Evolutionary conservation across 2,888 invertebrate species (phyloP).

Genomic region (Hydraecia micacea): DNA sequence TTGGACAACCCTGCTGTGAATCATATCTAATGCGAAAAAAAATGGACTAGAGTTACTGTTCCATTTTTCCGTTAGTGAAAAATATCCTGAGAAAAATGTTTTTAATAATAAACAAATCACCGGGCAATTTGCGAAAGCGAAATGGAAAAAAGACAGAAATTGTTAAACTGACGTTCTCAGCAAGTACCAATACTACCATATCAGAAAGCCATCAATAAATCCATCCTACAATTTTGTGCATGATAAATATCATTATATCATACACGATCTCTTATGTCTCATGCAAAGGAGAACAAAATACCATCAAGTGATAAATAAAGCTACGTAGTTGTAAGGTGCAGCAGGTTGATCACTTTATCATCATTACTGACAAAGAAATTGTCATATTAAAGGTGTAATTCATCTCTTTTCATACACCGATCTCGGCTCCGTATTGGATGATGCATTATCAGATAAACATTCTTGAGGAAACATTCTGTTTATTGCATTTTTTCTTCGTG

Average conservation of each 20-base stretch:
- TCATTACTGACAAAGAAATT: constrained; percentile 58
- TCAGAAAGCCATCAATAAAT: constrained; percentile 13
- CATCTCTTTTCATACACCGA: constrained; percentile 40
- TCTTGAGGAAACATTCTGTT: constrained; percentile 24
- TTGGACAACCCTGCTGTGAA: constrained; percentile 26
- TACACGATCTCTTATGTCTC: constrained; percentile 13
- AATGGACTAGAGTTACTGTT: constrained; percentile 1
- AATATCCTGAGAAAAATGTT: not conserved
- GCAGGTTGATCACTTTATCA: constrained; percentile 56
- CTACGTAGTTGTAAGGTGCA: constrained; percentile 38
- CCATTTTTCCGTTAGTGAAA: constrained; percentile 2
- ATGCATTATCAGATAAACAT: constrained; percentile 51
- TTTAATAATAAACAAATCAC: too few species aligned
- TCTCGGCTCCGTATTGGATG: constrained; percentile 35
- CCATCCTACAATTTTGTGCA: constrained; percentile 8
- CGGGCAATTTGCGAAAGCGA: too few species aligned
- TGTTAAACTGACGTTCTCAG: not conserved
- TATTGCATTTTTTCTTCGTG: constrained; percentile 26
- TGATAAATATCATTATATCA: constrained; percentile 39
- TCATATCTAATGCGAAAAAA: constrained; percentile 19
- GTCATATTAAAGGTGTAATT: constrained; percentile 54
- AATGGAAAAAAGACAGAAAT: not conserved
- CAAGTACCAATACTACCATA: not conserved
- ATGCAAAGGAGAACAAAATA: constrained; percentile 26
- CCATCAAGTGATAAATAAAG: constrained; percentile 46